Evolutionary conservation across 2,888 invertebrate species (phyloP), one percentile per base, ranked within the genome.

Genomic region (Villa cingulata): DNA sequence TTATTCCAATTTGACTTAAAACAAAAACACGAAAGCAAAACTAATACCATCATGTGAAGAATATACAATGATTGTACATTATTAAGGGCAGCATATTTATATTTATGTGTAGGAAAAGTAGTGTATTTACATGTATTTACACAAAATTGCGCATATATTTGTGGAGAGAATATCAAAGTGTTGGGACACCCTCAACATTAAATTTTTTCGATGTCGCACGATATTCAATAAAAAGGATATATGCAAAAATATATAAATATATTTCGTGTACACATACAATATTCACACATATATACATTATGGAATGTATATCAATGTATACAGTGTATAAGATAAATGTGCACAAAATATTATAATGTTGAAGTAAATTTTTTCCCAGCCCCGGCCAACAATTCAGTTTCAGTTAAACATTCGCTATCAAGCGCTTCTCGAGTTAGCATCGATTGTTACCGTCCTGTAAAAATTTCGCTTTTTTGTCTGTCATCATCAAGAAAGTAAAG

Each of bases 401-500:
- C 38, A 51, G 51, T 54, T 53, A 54, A 50, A 54, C 56, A 59
- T 61, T 58, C 57, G 57, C 54, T 58, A 54, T 56, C 54, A 56
- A 58, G 59, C 59, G 56, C 57, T 58, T 58, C 55, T 58, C 58
- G 59, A 61, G 59, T 59, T 58, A 61, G 62, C 61, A 64, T 62
- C 62, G 64, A 64, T 65, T 62, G 51, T 56, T 50, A 56, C 56
- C 58, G 59, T 58, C 57, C 58, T 55, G 53, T 53, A 47, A 42
- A 23, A 49, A 51, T 52, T 52, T 53, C 53, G 51, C 53, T 57
- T 43, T 37, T 32, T 32, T 32, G 29, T 32, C 29, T 32, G 29
- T 32, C 29, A 32, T 32, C 29, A 32, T 32, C 29, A 32, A 23
- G 23, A 23, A 23, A 23, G 23, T 6, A 23, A 23, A 23, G 23